phyloP scores from a whole-genome alignment of 2,797 vertebrate species.

The Spinus pinus region DNA sequence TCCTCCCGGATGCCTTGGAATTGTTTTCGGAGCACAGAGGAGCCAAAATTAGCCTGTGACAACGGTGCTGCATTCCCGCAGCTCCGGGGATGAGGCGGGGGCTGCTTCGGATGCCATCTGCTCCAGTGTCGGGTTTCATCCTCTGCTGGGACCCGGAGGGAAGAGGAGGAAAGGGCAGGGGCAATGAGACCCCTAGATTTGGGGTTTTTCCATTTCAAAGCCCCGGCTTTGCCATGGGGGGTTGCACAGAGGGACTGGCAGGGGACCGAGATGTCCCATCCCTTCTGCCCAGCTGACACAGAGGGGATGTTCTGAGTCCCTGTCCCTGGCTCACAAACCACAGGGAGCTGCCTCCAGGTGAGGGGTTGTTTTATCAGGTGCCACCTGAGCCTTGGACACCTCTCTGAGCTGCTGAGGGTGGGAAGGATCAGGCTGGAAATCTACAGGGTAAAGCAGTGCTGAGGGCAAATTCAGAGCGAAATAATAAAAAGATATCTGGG shows the following conservation, averaged over 20 bases:
- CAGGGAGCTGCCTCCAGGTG: background rate
- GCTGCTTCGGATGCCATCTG: background rate
- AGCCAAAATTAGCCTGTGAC: conserved; percentile 66
- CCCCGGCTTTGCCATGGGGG: fast-evolving
- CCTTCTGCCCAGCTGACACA: background rate
- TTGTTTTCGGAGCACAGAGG: conserved; percentile 21
- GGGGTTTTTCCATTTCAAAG: background rate
- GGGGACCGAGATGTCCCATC: background rate
- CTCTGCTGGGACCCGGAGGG: background rate
- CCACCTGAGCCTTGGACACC: background rate
- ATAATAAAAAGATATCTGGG: background rate
- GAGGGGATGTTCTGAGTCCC: background rate
- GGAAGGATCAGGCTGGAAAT: background rate
- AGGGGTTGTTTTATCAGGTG: background rate
- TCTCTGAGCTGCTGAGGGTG: background rate
- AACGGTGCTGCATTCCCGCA: background rate
- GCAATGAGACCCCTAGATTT: fast-evolving
- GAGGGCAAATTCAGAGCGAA: background rate
- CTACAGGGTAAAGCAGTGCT: background rate
- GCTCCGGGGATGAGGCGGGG: background rate
- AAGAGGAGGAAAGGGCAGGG: background rate
- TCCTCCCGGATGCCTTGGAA: conserved; percentile 4
- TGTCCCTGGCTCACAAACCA: background rate
- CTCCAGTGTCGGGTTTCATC: background rate
- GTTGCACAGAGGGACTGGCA: background rate